A percentile compares a stretch with the other conserved stretches of the same genome.
Evolutionary conservation across 1,140 invertebrate genomes (phyloP).

Genomic region (Drosophila pectinifera): DNA sequence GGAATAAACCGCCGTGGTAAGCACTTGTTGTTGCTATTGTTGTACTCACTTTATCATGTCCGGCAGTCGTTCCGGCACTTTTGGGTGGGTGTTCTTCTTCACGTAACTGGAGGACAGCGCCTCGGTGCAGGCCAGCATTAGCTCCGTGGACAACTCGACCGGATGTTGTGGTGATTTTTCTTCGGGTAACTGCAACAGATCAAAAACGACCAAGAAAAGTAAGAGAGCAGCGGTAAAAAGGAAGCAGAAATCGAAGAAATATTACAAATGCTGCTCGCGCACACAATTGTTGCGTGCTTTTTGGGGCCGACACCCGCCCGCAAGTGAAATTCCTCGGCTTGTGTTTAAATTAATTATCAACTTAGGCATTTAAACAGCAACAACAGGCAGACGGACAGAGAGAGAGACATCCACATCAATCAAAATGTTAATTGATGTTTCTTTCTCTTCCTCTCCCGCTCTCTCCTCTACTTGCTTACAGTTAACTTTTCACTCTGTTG

Average conservation of each 20-base stretch:
- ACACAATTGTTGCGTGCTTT: conserved; percentile 78
- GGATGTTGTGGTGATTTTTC: conserved; percentile 84
- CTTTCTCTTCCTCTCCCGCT: conserved; percentile 36
- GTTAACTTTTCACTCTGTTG: conserved; percentile 53
- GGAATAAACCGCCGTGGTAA: conserved; percentile 32
- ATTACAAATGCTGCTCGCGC: conserved; percentile 15
- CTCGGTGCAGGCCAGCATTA: conserved; percentile 84
- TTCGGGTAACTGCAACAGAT: conserved; percentile 77
- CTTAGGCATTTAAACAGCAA: conserved; percentile 63
- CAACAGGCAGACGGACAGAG: conserved; percentile 18
- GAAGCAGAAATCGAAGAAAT: not conserved
- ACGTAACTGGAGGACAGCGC: conserved; percentile 80
- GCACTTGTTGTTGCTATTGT: conserved; percentile 47
- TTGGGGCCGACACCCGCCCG: conserved; percentile 32
- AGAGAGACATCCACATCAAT: conserved; percentile 63
- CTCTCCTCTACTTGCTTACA: conserved; percentile 4
- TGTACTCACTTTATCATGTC: conserved; percentile 85
- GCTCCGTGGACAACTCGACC: conserved; percentile 85
- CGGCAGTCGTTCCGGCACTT: conserved; percentile 84
- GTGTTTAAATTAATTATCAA: conserved; percentile 76
- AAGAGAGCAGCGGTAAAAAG: conserved; percentile 1
- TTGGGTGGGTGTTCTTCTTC: conserved; percentile 83
- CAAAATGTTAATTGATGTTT: conserved; percentile 79
- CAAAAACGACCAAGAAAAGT: conserved; percentile 18
- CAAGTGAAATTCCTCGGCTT: conserved; percentile 36